Evolutionary conservation across 1,140 invertebrate species (phyloP).

Genomic region (Lerema accius): DNA sequence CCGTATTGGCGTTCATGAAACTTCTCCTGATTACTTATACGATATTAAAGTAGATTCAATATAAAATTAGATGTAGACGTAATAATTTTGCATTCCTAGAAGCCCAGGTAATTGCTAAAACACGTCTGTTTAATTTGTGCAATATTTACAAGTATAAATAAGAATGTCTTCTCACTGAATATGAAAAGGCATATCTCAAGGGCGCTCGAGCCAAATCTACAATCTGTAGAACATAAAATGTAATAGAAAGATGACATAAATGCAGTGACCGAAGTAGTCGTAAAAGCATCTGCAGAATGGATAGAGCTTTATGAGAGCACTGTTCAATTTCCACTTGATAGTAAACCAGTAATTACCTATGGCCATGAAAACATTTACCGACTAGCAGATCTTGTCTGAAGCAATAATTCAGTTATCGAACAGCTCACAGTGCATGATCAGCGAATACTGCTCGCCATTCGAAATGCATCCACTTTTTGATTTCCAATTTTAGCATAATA

Average conservation of each 20-base stretch:
- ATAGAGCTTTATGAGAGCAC: conserved; percentile 27
- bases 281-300: conserved; percentile 26
- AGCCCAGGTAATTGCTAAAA: no score
- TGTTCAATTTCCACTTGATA: conserved; percentile 31
- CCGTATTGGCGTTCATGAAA: neutral
- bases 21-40: neutral
- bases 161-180: no score
- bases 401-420: conserved; percentile 31
- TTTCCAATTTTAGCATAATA: conserved; percentile 44
- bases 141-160: no score
- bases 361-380: conserved; percentile 25
- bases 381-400: conserved; percentile 22
- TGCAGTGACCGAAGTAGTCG: conserved; percentile 27
- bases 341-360: conserved; percentile 28
- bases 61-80: no score
- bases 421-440: conserved; percentile 26
- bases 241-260: conserved; percentile 26
- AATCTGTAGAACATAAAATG: conserved; percentile 12
- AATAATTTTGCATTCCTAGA: no score
- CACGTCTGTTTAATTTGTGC: no score
- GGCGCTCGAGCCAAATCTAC: conserved; percentile 7
- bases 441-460: conserved; percentile 27
- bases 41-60: no score
- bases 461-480: conserved; percentile 38
- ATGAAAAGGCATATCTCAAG: conserved; percentile 3